Evolutionary conservation across 92 coral and sea anemone species (phyloP).

Genomic region (Epizoanthus illoricatus): DNA sequence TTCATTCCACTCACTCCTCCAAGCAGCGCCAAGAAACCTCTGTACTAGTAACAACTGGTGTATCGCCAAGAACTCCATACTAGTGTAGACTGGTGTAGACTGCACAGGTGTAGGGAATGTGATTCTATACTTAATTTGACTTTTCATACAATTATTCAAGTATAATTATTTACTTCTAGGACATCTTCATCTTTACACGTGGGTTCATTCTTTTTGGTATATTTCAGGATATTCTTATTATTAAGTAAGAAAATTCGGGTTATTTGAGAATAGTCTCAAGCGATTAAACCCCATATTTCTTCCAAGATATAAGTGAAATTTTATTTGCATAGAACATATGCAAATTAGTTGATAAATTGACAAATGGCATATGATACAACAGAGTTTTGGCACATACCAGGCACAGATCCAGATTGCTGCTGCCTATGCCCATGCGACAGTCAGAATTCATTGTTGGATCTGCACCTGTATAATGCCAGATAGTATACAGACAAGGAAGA

Average conservation of each 20-base stretch:
- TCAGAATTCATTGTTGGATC: too few relatives aligned
- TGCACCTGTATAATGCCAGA: background rate
- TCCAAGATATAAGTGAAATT: too few relatives aligned
- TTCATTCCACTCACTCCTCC: slow-evolving; percentile 91
- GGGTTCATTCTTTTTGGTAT: background rate
- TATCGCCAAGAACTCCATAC: background rate
- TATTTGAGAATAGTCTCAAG: too few relatives aligned
- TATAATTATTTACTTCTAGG: background rate
- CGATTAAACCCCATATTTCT: too few relatives aligned
- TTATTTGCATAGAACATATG: too few relatives aligned
- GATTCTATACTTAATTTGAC: background rate
- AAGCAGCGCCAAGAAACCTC: slow-evolving; percentile 84
- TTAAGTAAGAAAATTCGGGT: too few relatives aligned
- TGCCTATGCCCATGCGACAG: too few relatives aligned
- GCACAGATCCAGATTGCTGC: too few relatives aligned
- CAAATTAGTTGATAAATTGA: too few relatives aligned
- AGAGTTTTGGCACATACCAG: too few relatives aligned
- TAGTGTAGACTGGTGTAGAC: background rate
- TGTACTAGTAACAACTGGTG: background rate
- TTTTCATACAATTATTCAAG: background rate
- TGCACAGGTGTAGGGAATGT: background rate
- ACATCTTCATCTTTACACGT: background rate
- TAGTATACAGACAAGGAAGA: background rate
- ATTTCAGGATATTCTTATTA: too few relatives aligned
- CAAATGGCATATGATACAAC: too few relatives aligned